phyloP scores from a whole-genome alignment of 2,113 vertebrate genomes.

The Microcebus murinus region DNA sequence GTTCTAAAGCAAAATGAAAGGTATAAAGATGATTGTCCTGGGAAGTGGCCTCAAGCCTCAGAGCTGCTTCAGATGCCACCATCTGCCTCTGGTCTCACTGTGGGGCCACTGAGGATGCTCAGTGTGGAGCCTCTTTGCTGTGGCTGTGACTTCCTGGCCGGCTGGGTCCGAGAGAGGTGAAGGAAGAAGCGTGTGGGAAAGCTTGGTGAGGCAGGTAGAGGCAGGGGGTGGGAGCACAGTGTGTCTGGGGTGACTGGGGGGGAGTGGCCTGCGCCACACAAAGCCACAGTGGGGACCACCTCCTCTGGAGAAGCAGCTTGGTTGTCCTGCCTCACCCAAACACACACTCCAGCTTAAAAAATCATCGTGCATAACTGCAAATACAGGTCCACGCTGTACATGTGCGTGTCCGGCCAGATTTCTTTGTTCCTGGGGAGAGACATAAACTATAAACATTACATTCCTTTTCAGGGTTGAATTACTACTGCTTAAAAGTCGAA shows the following conservation, averaged over 20 bases:
- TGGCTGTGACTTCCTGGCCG: background rate
- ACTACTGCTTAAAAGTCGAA: slow-evolving; percentile 21
- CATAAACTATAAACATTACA: background rate
- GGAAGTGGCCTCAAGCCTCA: background rate
- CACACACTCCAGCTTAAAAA: background rate
- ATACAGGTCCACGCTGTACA: background rate
- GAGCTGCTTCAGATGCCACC: background rate
- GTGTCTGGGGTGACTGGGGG: background rate
- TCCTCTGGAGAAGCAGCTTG: background rate
- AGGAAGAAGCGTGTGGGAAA: background rate
- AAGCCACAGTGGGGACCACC: background rate
- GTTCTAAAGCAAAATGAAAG: background rate
- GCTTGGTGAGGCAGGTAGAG: background rate
- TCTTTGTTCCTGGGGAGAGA: background rate
- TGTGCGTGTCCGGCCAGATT: background rate
- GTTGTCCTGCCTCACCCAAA: background rate
- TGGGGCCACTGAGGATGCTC: background rate
- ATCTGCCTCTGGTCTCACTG: background rate
- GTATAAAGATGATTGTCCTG: background rate
- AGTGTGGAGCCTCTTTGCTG: background rate
- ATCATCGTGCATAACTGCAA: background rate
- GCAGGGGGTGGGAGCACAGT: rapidly evolving
- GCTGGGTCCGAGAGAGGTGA: rapidly evolving
- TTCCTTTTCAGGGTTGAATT: background rate
- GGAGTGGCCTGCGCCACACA: background rate